These are phyloP conservation scores for Procambarus virginalis DNA, from an alignment of 1,140 invertebrate genomes.

Conservation along the genomic window DNA sequence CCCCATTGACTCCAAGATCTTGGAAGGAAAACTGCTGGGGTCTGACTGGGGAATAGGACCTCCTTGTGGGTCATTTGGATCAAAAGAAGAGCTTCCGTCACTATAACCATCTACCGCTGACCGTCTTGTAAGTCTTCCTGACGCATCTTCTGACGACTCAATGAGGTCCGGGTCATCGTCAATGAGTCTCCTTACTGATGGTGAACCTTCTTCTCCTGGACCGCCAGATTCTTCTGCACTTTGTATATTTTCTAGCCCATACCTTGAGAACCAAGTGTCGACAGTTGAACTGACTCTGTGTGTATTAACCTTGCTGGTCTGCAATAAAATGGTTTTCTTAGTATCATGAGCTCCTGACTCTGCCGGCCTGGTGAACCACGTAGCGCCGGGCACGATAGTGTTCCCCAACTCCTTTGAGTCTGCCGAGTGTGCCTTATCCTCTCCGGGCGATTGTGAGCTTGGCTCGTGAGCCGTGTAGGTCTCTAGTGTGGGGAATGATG, in stretches of 20 bases:
- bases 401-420: neutral
- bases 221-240: neutral
- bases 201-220: neutral
- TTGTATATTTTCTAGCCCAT: neutral
- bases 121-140: constrained; percentile 6
- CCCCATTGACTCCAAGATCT: constrained; percentile 43
- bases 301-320: neutral
- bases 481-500: constrained; percentile 36
- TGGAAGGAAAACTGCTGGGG: constrained; percentile 42
- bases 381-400: neutral
- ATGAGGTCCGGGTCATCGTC: constrained; percentile 1
- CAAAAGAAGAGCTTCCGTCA: neutral
- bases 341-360: neutral
- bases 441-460: neutral
- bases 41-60: constrained; percentile 48
- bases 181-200: neutral
- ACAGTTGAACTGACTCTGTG: constrained; percentile 2
- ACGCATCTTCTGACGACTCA: neutral
- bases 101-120: neutral
- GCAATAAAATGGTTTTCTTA: neutral
- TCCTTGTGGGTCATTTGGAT: constrained; percentile 49
- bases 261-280: constrained; percentile 50
- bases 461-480: neutral
- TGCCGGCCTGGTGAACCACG: neutral
- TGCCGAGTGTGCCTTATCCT: neutral